Percentiles rank a stretch among this genome's conserved stretches.
Conservation (phyloP, 2,113 vertebrate species). For the Perca fluviatilis region DNA sequence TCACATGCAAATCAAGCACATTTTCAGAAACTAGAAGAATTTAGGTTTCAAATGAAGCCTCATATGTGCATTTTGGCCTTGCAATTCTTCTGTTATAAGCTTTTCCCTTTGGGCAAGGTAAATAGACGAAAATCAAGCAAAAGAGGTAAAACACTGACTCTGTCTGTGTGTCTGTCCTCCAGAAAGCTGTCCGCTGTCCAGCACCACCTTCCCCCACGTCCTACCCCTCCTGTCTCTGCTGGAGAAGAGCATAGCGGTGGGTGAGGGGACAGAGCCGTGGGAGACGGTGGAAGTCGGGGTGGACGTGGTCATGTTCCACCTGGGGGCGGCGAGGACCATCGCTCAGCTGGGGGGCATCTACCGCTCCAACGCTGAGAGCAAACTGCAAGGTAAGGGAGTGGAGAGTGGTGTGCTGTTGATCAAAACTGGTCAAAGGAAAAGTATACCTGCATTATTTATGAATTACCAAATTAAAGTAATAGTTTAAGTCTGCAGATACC, state of each 20-base stretch:
- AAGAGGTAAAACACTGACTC: background rate
- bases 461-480: background rate
- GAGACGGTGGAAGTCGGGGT: constrained; percentile 86
- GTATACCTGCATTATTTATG: background rate
- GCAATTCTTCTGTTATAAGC: too few relatives aligned
- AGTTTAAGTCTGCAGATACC: background rate
- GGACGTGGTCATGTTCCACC: constrained; percentile 93
- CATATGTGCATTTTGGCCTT: too few relatives aligned
- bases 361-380: constrained; percentile 89
- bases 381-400: constrained; percentile 87
- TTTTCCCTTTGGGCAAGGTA: too few relatives aligned
- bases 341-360: constrained; percentile 92
- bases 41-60: too few relatives aligned
- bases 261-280: constrained; percentile 89
- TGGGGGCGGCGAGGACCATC: constrained; percentile 90
- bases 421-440: background rate
- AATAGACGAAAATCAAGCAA: too few relatives aligned
- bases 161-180: constrained; percentile 28
- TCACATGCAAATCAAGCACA: too few relatives aligned
- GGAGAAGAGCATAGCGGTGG: constrained; percentile 86
- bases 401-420: background rate
- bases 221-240: constrained; percentile 92
- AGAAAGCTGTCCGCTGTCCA: constrained; percentile 90
- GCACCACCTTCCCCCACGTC: constrained; percentile 92
- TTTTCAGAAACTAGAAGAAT: too few relatives aligned